Evolutionary conservation across 2,797 vertebrate genomes (phyloP), one percentile per base, ranked within the genome.

Genomic region (Botia almorhae): DNA sequence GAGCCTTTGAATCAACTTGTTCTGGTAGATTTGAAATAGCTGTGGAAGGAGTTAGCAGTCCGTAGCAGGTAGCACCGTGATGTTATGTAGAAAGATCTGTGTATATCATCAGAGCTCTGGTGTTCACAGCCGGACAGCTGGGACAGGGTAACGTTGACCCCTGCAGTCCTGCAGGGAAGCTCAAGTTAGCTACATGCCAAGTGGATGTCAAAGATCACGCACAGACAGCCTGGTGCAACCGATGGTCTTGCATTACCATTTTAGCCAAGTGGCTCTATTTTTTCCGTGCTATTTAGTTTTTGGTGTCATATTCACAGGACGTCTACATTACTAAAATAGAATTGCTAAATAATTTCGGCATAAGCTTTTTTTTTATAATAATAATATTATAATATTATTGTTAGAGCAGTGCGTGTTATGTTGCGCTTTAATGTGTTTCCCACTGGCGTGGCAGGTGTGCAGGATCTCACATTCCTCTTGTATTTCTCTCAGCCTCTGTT

Each of bases 391-490:
- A 26, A 26, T 26, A 26, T 26, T 26, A 26, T 26, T 26, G 1
- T 1, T 51, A 51, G 5, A 0, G 2, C 2, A 8, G 12, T 74
- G 39, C 13, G 36, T 60, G 53, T 23, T 51, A 4, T 29, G 68
- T 74, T 83, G n/a, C 65, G 17, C 23, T 75, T 63, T 51, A 69
- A 61, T 29, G 46, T 46, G 51, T 53, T 76, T 11, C 69, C 26
- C 33, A 21, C 3, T 53, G 69, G n/a, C 19, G 86, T 84, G 82
- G 90, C 92, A 92, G 91, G 91, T 93, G 91, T 91, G 91, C 88
- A 88, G 84, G 55, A 85, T 82, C 90, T 91, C 79, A 84, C 91
- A 93, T 93, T 93, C 92, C 88, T 91, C 87, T 83, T 92, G 90
- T 92, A 89, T 90, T 91, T 92, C 89, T 89, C 74, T 69, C 83